Evolutionary conservation across 2,797 vertebrate genomes (phyloP).

Genomic region (Antrozous pallidus): DNA sequence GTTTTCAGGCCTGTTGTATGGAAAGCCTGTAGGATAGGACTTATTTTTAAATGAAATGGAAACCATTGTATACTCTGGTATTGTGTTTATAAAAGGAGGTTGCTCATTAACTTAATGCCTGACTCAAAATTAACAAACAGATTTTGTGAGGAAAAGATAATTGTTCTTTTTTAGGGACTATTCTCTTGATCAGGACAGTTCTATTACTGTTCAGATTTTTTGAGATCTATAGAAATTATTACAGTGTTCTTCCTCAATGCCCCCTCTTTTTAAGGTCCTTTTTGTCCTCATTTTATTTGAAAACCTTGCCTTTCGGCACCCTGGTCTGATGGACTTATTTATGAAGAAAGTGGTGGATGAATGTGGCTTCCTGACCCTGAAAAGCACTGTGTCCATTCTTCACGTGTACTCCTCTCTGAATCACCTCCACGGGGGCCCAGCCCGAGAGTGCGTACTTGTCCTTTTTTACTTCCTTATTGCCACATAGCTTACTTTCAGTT

Average conservation of each 20-base stretch:
- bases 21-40: background rate
- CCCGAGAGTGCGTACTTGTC: constrained; percentile 83
- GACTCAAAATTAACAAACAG: background rate
- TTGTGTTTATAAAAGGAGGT: background rate
- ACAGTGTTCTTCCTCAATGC: constrained; percentile 22
- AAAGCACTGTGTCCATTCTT: constrained; percentile 83
- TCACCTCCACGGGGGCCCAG: constrained; percentile 79
- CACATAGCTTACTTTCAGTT: background rate
- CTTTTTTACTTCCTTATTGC: background rate
- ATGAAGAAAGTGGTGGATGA: constrained; percentile 83
- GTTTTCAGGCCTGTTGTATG: background rate
- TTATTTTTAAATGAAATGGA: constrained; percentile 21
- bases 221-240: constrained; percentile 23
- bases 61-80: background rate
- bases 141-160: background rate
- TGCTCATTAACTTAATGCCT: constrained; percentile 21
- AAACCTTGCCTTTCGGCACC: constrained; percentile 84
- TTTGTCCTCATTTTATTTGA: constrained; percentile 85
- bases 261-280: constrained; percentile 82
- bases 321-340: constrained; percentile 85
- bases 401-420: constrained; percentile 88
- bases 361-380: constrained; percentile 82
- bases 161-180: constrained; percentile 11
- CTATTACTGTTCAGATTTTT: background rate
- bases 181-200: background rate